Base-by-base conservation (phyloP, 2,797 vertebrate genomes). In the Crenichthys baileyi region DNA sequence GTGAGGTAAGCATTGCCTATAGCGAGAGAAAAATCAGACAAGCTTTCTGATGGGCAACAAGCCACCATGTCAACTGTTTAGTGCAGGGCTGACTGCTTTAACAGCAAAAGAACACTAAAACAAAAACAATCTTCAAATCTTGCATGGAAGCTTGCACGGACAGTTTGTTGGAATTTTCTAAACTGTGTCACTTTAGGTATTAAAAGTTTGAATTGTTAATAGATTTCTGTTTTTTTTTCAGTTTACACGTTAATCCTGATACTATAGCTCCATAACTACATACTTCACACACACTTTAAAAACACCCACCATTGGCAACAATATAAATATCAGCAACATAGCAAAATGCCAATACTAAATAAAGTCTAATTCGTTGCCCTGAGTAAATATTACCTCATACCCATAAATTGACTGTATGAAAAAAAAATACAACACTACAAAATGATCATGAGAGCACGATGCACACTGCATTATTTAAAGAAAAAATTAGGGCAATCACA, bases 401-500 rank as follows among this genome's bases (percentile, higher is more conserved):
- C 50, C 63, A 12, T 41, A 8, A 74, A 76, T 51, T 56, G 46
- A 65, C 67, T 8, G 53, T 58, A 50, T 6, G 24, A 50, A 70
- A 79, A 78, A 5, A 76, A 31, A 82, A 29, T 53, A 48, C 50
- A 48, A 63, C 24, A 53, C 36, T 44, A 12, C 51, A 36, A 61
- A 76, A 84, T 51, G n/a, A 46, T 76, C 0, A 61, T 39, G 24
- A 0, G 1, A 72, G 71, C n/a, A 71, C 48, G 7, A 71, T 31
- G 46, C 7, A 41, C 46, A 15, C 15, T 31, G 15, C 51, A 58
- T 44, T 22, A 72, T 53, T 60, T 53, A 9, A 61, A 63, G 51
- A 76, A 82, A 39, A 53, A 65, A 36, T 65, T 15, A 83, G 41
- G 60, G 22, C 18, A 72, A 78, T 78, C 78, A 58, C 18, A 60